Conservation (phyloP, 2,797 vertebrate species). For the Microctenopoma lineatum region DNA sequence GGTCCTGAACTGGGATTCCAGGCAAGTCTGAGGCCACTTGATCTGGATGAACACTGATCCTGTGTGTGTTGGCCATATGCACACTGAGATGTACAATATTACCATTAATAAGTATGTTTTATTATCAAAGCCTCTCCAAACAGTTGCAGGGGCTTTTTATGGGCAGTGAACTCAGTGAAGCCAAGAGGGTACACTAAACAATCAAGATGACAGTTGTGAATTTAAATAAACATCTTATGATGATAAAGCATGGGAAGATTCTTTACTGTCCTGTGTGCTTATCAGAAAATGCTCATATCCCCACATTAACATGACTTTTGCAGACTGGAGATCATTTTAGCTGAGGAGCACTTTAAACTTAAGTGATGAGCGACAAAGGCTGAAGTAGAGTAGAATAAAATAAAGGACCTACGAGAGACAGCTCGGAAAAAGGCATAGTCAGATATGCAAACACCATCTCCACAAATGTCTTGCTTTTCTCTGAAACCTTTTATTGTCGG, state of each 20-base stretch:
- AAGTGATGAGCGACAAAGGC: no score
- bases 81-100: slow-evolving; percentile 38
- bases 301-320: neutral
- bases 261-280: neutral
- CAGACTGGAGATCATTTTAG: no score
- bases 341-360: no score
- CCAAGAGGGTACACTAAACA: slow-evolving; percentile 47
- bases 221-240: slow-evolving; percentile 45
- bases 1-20: slow-evolving; percentile 70
- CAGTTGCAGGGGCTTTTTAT: slow-evolving; percentile 29
- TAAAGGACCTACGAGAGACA: neutral
- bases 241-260: slow-evolving; percentile 30
- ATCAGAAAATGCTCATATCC: neutral
- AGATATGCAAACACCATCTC: neutral
- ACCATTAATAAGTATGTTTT: slow-evolving; percentile 57
- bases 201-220: slow-evolving; percentile 40
- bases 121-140: slow-evolving; percentile 55
- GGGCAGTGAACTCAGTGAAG: slow-evolving; percentile 28
- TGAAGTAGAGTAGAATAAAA: no score
- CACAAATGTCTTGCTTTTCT: neutral
- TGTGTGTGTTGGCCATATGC: slow-evolving; percentile 21
- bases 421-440: no score
- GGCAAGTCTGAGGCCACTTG: slow-evolving; percentile 27
- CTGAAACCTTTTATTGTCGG: neutral
- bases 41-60: slow-evolving; percentile 33